These are phyloP conservation scores for Noctuana brunneofusca DNA, from an alignment of 2,888 invertebrate genomes.

Conservation along the genomic window DNA sequence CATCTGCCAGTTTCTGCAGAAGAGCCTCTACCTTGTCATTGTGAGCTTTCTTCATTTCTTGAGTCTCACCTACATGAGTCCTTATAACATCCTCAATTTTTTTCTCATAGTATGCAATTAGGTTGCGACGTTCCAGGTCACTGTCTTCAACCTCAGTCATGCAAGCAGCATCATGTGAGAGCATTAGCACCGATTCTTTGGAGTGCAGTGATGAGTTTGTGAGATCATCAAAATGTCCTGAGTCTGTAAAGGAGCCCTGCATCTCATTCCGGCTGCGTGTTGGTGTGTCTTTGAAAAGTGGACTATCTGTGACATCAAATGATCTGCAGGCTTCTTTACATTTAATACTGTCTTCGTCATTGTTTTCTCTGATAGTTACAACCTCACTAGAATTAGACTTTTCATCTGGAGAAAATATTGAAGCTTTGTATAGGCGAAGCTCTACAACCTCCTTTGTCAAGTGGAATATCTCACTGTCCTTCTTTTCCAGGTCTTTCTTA, in stretches of 20 bases:
- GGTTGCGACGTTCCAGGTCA: conserved; percentile 85
- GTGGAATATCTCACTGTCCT: conserved; percentile 91
- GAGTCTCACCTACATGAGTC: conserved; percentile 83
- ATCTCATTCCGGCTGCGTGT: conserved; percentile 83
- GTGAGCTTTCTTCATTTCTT: conserved; percentile 89
- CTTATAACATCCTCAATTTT: conserved; percentile 89
- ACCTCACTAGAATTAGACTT: conserved; percentile 90
- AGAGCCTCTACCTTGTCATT: conserved; percentile 91
- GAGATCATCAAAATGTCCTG: conserved; percentile 93
- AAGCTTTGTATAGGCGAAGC: conserved; percentile 90
- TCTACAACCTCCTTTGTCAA: conserved; percentile 92
- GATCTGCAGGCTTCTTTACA: conserved; percentile 71
- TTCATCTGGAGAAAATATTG: conserved; percentile 90
- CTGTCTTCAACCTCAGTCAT: conserved; percentile 79
- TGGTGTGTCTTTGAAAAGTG: conserved; percentile 75
- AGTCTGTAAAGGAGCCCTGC: conserved; percentile 91
- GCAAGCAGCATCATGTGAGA: conserved; percentile 80
- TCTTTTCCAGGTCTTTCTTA: conserved; percentile 89
- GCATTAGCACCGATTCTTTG: conserved; percentile 86
- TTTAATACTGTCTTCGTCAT: conserved; percentile 71
- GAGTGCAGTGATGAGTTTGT: conserved; percentile 90
- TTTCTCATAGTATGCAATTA: conserved; percentile 88
- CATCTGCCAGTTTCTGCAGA: conserved; percentile 87
- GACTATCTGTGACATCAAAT: conserved; percentile 76
- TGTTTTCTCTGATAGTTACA: conserved; percentile 88